phyloP scores from a whole-genome alignment of 2,113 vertebrate genomes.

The Tyto alba region DNA sequence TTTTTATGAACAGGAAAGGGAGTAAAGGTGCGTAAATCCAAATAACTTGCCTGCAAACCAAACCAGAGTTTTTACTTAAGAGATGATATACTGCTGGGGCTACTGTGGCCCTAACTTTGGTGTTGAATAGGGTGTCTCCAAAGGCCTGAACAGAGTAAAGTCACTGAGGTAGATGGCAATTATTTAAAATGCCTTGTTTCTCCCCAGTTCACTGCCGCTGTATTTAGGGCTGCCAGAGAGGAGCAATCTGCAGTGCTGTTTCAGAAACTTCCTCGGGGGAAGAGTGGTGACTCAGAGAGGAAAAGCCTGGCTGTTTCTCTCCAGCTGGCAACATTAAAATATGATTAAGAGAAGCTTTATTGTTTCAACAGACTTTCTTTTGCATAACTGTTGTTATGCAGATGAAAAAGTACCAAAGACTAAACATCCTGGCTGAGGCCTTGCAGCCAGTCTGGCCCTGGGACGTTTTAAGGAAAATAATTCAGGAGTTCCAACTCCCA shows the following conservation, averaged over 20 bases:
- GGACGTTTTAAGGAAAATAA: background rate
- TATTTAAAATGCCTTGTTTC: background rate
- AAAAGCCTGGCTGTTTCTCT: background rate
- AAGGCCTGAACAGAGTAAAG: background rate
- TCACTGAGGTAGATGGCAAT: background rate
- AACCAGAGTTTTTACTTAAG: background rate
- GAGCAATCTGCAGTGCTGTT: background rate
- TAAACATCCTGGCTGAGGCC: background rate
- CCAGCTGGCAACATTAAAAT: background rate
- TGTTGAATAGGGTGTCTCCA: background rate
- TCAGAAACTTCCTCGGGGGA: background rate
- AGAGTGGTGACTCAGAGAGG: conserved; percentile 14
- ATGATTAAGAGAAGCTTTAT: background rate
- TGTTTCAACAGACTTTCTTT: background rate
- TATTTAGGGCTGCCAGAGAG: background rate
- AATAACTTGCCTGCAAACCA: background rate
- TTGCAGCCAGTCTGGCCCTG: background rate
- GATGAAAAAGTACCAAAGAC: background rate
- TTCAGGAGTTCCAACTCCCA: background rate
- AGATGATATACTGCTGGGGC: background rate
- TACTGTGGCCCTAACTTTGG: background rate
- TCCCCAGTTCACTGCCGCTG: background rate
- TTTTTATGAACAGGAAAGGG: background rate
- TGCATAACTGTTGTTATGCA: conserved; percentile 7
- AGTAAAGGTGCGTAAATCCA: background rate